Conservation (phyloP, 2,888 invertebrate genomes). For the Xestia xanthographa region DNA sequence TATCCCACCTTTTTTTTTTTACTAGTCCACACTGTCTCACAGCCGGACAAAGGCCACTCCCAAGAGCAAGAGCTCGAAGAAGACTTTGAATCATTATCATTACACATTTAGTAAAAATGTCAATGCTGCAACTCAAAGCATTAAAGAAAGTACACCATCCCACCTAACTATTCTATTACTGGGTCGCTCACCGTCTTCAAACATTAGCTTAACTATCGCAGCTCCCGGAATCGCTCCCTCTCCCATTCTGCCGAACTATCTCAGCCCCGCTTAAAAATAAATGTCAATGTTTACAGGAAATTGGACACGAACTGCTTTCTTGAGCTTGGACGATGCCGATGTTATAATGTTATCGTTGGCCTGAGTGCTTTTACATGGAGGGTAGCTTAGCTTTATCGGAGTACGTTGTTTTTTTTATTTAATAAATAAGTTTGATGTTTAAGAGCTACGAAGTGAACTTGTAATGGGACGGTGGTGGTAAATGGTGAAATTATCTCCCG, state of each 20-base stretch:
- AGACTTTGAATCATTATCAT: no score
- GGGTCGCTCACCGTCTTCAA: slow-evolving; percentile 2
- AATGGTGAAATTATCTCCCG: background rate
- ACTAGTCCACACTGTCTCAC: background rate
- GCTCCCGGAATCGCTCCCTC: slow-evolving; percentile 32
- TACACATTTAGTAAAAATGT: no score
- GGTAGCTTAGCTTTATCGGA: slow-evolving; percentile 33
- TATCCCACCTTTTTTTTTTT: background rate
- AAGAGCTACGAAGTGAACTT: background rate
- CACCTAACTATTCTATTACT: slow-evolving; percentile 9
- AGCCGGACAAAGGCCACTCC: background rate
- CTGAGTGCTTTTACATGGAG: slow-evolving; percentile 48
- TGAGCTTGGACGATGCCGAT: slow-evolving; percentile 23
- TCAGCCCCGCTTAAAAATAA: slow-evolving; percentile 55
- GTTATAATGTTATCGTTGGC: slow-evolving; percentile 47
- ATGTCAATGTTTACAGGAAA: slow-evolving; percentile 58
- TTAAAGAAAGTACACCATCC: background rate
- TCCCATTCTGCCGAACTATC: slow-evolving; percentile 32
- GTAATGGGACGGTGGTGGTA: background rate
- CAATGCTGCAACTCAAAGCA: background rate
- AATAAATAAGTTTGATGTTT: slow-evolving; percentile 15
- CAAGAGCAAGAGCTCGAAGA: background rate
- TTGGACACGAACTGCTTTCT: slow-evolving; percentile 55
- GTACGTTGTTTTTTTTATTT: slow-evolving; percentile 14
- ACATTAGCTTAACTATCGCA: slow-evolving; percentile 55